Evolutionary conservation across 2,113 vertebrate species (phyloP).

Genomic region (Ellobius talpinus): DNA sequence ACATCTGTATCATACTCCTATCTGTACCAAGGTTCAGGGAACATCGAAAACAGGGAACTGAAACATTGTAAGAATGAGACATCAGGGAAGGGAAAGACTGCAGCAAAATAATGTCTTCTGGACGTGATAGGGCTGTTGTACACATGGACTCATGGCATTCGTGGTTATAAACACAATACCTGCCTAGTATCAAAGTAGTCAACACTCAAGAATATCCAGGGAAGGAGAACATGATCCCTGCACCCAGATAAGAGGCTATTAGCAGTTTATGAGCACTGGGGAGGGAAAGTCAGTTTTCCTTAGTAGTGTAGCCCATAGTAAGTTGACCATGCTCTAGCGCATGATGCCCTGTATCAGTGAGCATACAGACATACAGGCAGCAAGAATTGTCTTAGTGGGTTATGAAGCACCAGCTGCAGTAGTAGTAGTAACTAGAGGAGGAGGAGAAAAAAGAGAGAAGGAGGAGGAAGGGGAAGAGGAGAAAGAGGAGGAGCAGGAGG

Average conservation of each 20-base stretch:
- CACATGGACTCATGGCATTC: neutral
- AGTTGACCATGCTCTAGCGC: neutral
- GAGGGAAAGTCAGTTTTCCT: neutral
- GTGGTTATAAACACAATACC: neutral
- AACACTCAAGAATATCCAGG: neutral
- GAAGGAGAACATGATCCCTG: neutral
- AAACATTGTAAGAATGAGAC: neutral
- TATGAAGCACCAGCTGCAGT: neutral
- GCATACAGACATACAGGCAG: neutral
- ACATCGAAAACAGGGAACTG: neutral
- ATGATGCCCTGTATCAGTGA: neutral
- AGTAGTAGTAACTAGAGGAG: neutral
- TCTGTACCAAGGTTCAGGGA: neutral
- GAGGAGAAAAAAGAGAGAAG: neutral
- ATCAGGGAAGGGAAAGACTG: neutral
- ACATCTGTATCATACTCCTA: neutral
- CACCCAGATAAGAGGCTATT: neutral
- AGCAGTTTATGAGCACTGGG: neutral
- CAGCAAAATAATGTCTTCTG: neutral
- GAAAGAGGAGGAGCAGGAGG: neutral
- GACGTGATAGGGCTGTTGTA: neutral
- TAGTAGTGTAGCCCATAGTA: neutral
- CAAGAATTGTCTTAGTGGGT: neutral
- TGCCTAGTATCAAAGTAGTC: neutral
- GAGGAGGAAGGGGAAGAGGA: no score